phyloP scores from a whole-genome alignment of 2,797 vertebrate genomes.

The Uromys caudimaculatus region DNA sequence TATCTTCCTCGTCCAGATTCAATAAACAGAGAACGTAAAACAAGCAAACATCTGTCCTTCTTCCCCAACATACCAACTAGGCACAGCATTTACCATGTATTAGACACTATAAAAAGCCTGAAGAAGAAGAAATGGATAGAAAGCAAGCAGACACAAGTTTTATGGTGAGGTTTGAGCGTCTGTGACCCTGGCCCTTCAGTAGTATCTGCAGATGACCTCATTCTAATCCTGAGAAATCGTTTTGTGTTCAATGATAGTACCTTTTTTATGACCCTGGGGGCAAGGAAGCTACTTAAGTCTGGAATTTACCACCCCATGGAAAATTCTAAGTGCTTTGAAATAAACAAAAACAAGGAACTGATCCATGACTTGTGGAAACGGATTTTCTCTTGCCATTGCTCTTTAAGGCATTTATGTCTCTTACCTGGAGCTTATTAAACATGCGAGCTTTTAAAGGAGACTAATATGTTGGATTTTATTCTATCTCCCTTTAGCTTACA shows the following conservation, averaged over 20 bases:
- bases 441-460: conserved; percentile 17
- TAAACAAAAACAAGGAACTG: neutral
- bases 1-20: neutral
- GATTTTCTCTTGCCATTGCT: neutral
- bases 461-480: neutral
- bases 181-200: too few species aligned
- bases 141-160: neutral
- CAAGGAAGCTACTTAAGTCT: neutral
- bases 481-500: neutral
- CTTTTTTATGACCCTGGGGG: neutral
- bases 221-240: neutral
- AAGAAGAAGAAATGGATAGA: neutral
- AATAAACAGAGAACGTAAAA: neutral
- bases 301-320: conserved; percentile 18
- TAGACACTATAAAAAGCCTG: neutral
- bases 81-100: neutral
- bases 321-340: conserved; percentile 4
- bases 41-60: neutral
- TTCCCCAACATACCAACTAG: neutral
- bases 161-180: neutral
- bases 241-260: neutral
- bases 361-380: neutral
- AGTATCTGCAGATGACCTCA: neutral
- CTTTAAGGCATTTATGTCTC: neutral
- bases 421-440: conserved; percentile 23